Evolutionary conservation across 2,888 invertebrate species (phyloP), one percentile per base, ranked within the genome.

Genomic region (Myathropa florea): DNA sequence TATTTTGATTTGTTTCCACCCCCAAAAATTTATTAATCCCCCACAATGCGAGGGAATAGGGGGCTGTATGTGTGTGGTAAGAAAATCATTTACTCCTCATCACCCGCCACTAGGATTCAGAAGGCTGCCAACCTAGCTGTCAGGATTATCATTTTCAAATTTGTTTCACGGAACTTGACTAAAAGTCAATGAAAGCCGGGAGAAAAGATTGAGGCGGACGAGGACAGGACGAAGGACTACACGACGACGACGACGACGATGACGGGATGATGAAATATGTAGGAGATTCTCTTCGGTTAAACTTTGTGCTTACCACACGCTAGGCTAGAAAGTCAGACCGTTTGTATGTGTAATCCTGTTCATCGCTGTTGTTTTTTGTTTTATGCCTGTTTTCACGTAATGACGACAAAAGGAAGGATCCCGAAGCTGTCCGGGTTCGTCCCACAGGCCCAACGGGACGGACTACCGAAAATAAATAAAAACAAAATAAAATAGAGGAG

Each of bases 1-100:
- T 61, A 78, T 78, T 78, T 78, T 78, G 70, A 78, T 78, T 64
- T 71, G 78, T 64, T 71, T 30, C n/a, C n/a, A n/a, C n/a, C 33
- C 55, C 30, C 39, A 63, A 33, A 63, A 71, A 57, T 39, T 9
- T 78, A 53, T 68, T 78, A 70, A 55, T 68, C 60, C 61, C 18
- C 76, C 60, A 53, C 26, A 68, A 63, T 55, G 55, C 18, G 36
- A 28, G 21, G 65, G 36, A 64, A 64, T 46, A 18, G 33, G 46
- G 1, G 4, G 0, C 1, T 10, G 46, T 6, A 4, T 6, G 46
- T 46, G 46, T 46, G 46, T 46, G 46, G 18, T 7, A 9, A 46
- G 18, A 0, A 39, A 53, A 72, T 72, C 61, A 72, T 72, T 60
- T 59, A 60, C 14, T 26, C 33, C 36, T 36, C 23, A 12, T 53